Percentiles rank a stretch among this genome's conserved stretches.
Conservation (phyloP, 2,113 vertebrate species). For the Rhinoptilus africanus region DNA sequence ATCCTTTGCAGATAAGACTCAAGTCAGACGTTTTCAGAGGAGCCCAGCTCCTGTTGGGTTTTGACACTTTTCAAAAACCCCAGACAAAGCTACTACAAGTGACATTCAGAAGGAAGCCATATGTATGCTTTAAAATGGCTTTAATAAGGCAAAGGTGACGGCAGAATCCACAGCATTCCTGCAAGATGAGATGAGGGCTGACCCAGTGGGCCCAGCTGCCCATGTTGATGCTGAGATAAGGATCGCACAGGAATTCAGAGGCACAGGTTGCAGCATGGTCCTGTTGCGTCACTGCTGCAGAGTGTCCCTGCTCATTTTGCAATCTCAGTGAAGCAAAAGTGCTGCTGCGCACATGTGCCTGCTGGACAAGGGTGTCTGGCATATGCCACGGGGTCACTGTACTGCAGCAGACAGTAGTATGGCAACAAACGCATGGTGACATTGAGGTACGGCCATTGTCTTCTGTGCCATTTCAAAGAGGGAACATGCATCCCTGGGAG, state of each 20-base stretch:
- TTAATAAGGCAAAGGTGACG: neutral
- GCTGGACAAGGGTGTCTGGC: neutral
- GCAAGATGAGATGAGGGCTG: neutral
- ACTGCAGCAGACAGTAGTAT: neutral
- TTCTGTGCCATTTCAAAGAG: neutral
- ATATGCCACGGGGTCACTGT: neutral
- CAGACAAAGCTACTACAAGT: neutral
- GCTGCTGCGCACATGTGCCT: neutral
- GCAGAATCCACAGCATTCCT: neutral
- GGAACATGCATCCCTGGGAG: neutral
- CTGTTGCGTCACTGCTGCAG: neutral
- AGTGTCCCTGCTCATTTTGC: neutral
- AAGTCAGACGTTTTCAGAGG: neutral
- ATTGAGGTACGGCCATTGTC: neutral
- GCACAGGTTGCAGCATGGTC: neutral
- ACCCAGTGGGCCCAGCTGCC: neutral
- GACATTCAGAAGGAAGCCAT: neutral
- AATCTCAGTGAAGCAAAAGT: neutral
- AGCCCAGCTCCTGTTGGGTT: neutral
- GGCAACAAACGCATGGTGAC: neutral
- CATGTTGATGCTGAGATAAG: neutral
- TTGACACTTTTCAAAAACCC: neutral
- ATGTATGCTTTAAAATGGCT: neutral
- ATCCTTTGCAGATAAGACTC: neutral
- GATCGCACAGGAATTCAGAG: neutral